Percentiles rank a stretch among this genome's conserved stretches.
These are phyloP conservation scores for Ctenoplectra terminalis DNA, from an alignment of 1,140 invertebrate species.

Conservation along the genomic window DNA sequence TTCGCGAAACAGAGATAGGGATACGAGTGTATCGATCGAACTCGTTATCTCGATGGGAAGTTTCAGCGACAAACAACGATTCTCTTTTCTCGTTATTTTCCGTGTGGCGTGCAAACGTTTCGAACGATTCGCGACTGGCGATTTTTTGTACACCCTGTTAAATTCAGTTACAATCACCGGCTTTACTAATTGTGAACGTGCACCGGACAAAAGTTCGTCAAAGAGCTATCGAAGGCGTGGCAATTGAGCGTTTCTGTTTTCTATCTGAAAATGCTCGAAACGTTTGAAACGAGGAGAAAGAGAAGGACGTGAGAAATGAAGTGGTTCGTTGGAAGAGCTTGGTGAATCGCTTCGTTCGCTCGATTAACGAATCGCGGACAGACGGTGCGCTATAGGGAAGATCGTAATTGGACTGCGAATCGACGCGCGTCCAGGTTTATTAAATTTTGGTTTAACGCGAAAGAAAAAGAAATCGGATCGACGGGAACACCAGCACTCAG, in stretches of 20 bases:
- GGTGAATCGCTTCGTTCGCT: neutral
- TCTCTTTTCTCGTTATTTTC: neutral
- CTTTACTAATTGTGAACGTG: neutral
- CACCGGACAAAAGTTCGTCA: too few relatives aligned
- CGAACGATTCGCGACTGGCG: neutral
- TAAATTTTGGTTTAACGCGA: constrained; percentile 1
- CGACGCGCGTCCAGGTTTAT: constrained; percentile 19
- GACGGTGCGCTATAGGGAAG: neutral
- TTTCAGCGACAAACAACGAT: neutral
- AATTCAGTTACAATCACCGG: neutral
- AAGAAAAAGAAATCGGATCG: constrained; percentile 14
- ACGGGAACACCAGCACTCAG: neutral
- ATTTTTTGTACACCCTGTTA: neutral
- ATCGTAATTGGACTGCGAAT: constrained; percentile 34
- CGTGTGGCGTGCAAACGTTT: neutral
- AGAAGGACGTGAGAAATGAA: constrained; percentile 13
- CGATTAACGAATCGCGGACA: neutral
- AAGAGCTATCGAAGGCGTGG: too few relatives aligned
- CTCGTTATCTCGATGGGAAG: constrained; percentile 8
- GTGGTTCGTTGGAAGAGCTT: neutral
- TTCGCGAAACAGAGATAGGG: neutral
- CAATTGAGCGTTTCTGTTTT: too few relatives aligned
- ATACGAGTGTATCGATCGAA: neutral
- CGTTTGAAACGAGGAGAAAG: neutral
- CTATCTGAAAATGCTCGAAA: too few relatives aligned